Evolutionary conservation across 2,888 invertebrate genomes (phyloP).

Genomic region (Caenorhabditis doughertyi): DNA sequence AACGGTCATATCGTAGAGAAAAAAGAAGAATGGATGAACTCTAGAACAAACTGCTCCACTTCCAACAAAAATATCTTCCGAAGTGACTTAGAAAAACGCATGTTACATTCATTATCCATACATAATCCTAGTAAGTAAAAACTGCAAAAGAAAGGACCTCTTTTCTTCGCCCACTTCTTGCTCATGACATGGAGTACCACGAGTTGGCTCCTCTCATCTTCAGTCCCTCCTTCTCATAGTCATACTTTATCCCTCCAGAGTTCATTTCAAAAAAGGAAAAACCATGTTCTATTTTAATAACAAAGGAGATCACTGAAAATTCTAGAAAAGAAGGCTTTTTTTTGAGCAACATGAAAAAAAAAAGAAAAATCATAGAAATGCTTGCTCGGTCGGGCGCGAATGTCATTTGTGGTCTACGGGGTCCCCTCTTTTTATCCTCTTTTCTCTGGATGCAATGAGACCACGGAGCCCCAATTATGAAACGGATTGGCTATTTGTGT

Average conservation of each 20-base stretch:
- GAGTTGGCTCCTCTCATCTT: constrained; percentile 28
- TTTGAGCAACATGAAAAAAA: no score
- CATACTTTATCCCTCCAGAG: constrained; percentile 1
- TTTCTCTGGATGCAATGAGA: no score
- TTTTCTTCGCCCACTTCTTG: constrained; percentile 8
- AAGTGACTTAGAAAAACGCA: background rate
- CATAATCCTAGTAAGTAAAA: constrained; percentile 33
- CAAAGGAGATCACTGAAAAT: no score
- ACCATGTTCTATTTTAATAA: background rate
- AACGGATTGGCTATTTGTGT: no score
- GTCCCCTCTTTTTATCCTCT: no score
- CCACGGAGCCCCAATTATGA: no score
- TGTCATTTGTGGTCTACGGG: no score
- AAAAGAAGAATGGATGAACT: no score
- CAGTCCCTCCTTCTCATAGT: constrained; percentile 19
- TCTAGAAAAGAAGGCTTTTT: no score
- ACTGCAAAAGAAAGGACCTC: constrained; percentile 14
- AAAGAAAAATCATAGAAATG: no score
- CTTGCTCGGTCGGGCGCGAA: no score
- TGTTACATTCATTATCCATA: constrained; percentile 3
- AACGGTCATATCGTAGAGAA: no score
- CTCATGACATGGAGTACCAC: constrained; percentile 26
- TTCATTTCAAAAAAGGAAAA: background rate
- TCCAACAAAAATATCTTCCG: background rate
- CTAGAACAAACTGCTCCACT: background rate